Conservation (phyloP, 2,797 vertebrate genomes). For the Otolemur crassicaudatus region DNA sequence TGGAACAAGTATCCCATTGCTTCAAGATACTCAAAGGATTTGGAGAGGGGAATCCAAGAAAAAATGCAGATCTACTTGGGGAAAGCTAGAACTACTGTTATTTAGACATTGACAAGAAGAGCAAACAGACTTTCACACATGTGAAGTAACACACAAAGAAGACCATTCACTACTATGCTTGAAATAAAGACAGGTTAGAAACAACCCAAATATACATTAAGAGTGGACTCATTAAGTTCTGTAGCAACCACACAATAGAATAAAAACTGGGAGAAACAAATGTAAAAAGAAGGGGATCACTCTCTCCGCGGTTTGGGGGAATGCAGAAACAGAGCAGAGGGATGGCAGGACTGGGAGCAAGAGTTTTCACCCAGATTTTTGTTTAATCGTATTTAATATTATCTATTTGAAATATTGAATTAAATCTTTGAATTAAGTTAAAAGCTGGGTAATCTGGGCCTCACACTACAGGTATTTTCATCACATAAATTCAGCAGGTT, state of each 20-base stretch:
- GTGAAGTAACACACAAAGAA: background rate
- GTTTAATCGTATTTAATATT: background rate
- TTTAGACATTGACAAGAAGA: background rate
- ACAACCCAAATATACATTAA: background rate
- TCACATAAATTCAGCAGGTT: background rate
- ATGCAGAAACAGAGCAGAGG: background rate
- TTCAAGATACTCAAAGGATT: background rate
- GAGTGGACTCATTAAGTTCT: background rate
- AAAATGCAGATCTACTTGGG: background rate
- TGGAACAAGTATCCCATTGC: background rate
- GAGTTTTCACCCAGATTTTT: background rate
- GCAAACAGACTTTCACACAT: background rate
- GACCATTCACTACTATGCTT: background rate
- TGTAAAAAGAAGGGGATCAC: background rate
- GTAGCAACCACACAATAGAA: background rate
- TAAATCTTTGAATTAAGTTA: background rate
- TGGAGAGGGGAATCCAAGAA: background rate
- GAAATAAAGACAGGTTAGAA: background rate
- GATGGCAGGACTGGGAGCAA: background rate
- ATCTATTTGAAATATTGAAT: background rate
- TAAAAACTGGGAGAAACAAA: background rate
- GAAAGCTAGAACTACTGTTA: background rate
- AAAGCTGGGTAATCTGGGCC: background rate
- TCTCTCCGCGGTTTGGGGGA: rapidly evolving
- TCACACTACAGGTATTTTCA: background rate